These are phyloP conservation scores for Caenorhabditis inopinata DNA, from an alignment of 1,140 invertebrate species.

Conservation along the genomic window DNA sequence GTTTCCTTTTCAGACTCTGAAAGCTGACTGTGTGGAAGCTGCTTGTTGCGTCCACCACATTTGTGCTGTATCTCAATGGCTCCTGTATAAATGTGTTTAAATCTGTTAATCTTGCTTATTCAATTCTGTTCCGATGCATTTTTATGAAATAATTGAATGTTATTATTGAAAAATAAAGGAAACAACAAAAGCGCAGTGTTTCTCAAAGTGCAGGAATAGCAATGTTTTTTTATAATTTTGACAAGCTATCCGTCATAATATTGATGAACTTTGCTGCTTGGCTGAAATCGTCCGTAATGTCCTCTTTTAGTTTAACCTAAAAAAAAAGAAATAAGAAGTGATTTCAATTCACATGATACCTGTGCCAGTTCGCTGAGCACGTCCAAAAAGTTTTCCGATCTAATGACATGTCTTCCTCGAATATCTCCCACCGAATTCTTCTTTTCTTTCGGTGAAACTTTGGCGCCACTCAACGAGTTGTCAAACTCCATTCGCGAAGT, in stretches of 20 bases:
- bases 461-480: not conserved
- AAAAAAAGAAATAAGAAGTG: not conserved
- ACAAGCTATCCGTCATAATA: not conserved
- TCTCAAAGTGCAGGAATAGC: no score
- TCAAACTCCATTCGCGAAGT: not conserved
- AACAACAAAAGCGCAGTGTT: no score
- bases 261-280: slow-evolving; percentile 2
- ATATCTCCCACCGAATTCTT: not conserved
- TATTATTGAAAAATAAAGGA: no score
- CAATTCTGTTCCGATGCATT: no score
- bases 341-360: not conserved
- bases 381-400: slow-evolving; percentile 7
- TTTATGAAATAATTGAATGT: no score
- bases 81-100: no score
- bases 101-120: no score
- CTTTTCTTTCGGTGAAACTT: not conserved
- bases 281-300: not conserved
- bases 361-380: not conserved
- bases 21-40: no score
- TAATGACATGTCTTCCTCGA: not conserved
- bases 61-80: no score
- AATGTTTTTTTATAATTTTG: not conserved
- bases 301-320: not conserved
- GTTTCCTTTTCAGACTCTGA: no score
- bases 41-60: no score